Conservation (phyloP, 2,888 invertebrate genomes). For the Epicampocera succincta region DNA sequence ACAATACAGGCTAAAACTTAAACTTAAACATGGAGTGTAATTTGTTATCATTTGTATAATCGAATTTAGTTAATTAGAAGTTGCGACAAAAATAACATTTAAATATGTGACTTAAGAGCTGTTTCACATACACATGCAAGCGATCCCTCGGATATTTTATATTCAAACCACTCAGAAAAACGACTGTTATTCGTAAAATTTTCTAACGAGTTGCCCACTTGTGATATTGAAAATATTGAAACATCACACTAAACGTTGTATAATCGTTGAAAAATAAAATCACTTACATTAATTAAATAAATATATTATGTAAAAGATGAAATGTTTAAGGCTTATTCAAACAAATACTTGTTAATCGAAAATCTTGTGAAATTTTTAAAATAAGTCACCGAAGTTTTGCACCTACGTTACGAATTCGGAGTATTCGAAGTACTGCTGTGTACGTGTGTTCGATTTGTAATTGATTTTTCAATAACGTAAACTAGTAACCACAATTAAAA, state of each 20-base stretch:
- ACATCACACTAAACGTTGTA: neutral
- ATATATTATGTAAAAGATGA: too few species aligned
- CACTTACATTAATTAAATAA: constrained; percentile 30
- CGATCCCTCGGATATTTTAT: too few species aligned
- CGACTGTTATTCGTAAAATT: too few species aligned
- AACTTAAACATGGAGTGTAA: constrained; percentile 51
- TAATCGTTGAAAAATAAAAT: constrained; percentile 39
- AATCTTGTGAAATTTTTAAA: constrained; percentile 10
- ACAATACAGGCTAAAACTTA: constrained; percentile 25
- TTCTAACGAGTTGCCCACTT: too few species aligned
- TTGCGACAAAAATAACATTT: constrained; percentile 34
- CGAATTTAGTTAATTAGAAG: constrained; percentile 20
- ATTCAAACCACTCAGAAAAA: too few species aligned
- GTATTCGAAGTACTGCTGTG: constrained; percentile 61
- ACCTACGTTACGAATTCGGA: constrained; percentile 14
- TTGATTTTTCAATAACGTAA: neutral
- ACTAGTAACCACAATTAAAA: neutral
- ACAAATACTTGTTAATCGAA: constrained; percentile 25
- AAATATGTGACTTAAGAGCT: constrained; percentile 7
- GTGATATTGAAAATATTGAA: too few species aligned
- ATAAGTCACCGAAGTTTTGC: constrained; percentile 1
- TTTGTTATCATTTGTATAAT: constrained; percentile 30
- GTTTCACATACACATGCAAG: too few species aligned
- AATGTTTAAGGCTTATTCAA: too few species aligned
- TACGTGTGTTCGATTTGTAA: neutral